phyloP scores from a whole-genome alignment of 2,888 invertebrate genomes.

The Mythimna ferrago region DNA sequence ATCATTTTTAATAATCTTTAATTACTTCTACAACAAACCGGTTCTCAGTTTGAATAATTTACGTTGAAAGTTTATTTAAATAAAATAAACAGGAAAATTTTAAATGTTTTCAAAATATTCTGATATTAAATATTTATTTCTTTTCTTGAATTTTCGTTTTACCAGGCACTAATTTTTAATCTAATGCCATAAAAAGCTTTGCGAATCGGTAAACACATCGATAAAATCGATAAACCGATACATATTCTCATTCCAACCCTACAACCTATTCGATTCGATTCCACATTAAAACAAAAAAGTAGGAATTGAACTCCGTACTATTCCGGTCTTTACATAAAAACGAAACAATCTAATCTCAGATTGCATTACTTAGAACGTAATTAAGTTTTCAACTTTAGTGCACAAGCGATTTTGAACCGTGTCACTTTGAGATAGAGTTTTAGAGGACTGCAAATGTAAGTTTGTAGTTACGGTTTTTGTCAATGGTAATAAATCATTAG shows the following conservation, averaged over 20 bases:
- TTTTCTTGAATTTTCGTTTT: background rate
- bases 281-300: constrained; percentile 79
- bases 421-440: constrained; percentile 13
- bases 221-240: constrained; percentile 22
- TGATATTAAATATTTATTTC: background rate
- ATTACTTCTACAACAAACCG: background rate
- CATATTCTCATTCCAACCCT: constrained; percentile 64
- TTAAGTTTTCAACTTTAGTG: constrained; percentile 53
- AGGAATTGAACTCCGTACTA: constrained; percentile 72
- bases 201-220: background rate
- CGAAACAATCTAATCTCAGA: constrained; percentile 72
- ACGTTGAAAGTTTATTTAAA: background rate
- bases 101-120: background rate
- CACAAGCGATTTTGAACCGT: constrained; percentile 31
- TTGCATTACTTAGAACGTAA: constrained; percentile 65
- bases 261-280: constrained; percentile 79
- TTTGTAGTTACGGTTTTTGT: constrained; percentile 69
- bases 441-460: constrained; percentile 3
- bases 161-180: background rate
- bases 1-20: background rate
- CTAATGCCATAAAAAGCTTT: background rate
- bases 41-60: background rate
- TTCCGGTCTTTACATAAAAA: constrained; percentile 77
- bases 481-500: constrained; percentile 81
- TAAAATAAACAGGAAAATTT: background rate